These are phyloP conservation scores for Eupithecia pulchellata DNA, from an alignment of 2,888 invertebrate species.

Conservation along the genomic window DNA sequence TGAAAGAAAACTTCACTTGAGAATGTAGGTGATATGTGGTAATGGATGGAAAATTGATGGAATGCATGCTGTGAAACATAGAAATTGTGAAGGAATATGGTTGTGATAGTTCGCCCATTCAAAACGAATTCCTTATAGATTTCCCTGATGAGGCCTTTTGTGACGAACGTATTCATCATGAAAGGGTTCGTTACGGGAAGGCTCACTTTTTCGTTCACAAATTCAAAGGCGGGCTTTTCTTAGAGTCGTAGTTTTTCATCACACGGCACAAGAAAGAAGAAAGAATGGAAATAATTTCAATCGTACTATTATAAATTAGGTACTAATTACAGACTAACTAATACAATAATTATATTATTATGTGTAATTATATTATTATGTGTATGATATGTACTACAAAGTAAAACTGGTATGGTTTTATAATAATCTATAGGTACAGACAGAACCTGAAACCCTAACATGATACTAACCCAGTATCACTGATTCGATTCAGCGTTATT, in stretches of 20 bases:
- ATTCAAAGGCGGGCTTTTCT: background rate
- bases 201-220: background rate
- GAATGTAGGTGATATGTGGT: background rate
- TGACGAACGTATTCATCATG: background rate
- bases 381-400: too few relatives aligned
- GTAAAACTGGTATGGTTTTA: background rate
- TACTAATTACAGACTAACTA: too few relatives aligned
- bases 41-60: conserved; percentile 14
- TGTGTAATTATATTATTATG: too few relatives aligned
- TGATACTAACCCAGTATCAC: background rate
- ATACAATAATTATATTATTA: too few relatives aligned
- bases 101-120: background rate
- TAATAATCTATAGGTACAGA: background rate
- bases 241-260: background rate
- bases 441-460: background rate
- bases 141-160: background rate
- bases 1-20: conserved; percentile 66
- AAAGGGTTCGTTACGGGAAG: background rate
- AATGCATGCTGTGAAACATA: conserved; percentile 1
- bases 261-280: background rate
- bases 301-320: too few relatives aligned
- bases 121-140: background rate
- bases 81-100: background rate
- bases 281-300: too few relatives aligned
- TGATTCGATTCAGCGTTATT: background rate